Base-by-base conservation (phyloP, 2,888 invertebrate species). In the Drosophila lacicola region DNA sequence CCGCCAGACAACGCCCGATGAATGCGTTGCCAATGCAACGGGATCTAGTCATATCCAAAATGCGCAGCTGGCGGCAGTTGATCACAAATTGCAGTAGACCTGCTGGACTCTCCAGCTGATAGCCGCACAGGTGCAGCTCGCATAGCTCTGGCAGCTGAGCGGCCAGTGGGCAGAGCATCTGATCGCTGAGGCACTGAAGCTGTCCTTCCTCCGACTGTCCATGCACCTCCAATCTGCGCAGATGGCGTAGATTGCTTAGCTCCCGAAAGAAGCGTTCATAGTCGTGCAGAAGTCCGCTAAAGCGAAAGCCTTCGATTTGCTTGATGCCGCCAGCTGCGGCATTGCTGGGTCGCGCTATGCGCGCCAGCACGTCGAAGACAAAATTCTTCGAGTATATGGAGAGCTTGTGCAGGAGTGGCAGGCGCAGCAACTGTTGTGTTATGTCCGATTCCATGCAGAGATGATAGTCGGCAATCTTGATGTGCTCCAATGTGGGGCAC, bases 381-480 rank as follows among this genome's bases (percentile, higher is more conserved):
- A 90, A 90, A 61, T 90, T 90, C 42, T 77, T 89, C 6, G 90
- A 88, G 64, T 81, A 86, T 11, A 90, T 86, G 33, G 89, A 90
- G 0, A 90, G 68, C 36, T 90, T 86, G 13, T 73, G 78, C 0
- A 90, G 69, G 2, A 49, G 61, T 0, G 90, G 88, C 84, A 90
- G 54, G 11, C 71, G 74, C 2, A 90, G 58, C 33, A 90, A 63
- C 42, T 90, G 80, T 49, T 88, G 82, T 0, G 82, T 76, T 0
- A 88, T 86, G 46, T 82, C 82, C 13, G 80, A 79, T 37, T 90
- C 89, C 73, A 89, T 90, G 63, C 89, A 90, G 47, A 90, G 64
- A 61, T 90, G 90, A 60, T 90, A 90, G 54, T 90, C 90, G 56
- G 90, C 89, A 11, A 90, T 89, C 65, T 90, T 89, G 34, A 90